Evolutionary conservation across 2,888 invertebrate genomes (phyloP), one percentile per base, ranked within the genome.

Genomic region (Melieria omissa): DNA sequence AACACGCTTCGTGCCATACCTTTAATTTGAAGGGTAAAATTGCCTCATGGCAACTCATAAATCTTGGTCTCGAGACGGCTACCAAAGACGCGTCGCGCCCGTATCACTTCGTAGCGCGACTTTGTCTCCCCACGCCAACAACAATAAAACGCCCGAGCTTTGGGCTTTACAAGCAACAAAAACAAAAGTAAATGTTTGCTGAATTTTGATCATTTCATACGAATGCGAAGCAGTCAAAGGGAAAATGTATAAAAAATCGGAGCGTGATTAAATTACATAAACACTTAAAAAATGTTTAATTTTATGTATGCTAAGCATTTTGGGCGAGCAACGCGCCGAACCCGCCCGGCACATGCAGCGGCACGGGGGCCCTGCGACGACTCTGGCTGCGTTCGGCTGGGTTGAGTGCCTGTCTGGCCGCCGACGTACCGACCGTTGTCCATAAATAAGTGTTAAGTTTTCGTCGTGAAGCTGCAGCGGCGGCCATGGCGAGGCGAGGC

Each of bases 261-360:
- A 73, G 73, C 76, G 76, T 76, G 76, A 72, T 74, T 69, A 65
- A 69, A 74, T 73, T 73, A 71, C 74, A 73, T 74, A 74, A 76
- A 73, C 68, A 70, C 61, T 70, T 66, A 55, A 62, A 29, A 29
- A 64, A 52, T 65, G 60, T 72, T 73, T 58, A 72, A 74, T 76
- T 73, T 69, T 66, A 68, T 74, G 71, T 69, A 71, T 71, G 71
- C 71, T 57, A 52, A 62, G 65, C 68, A 63, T 69, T 71, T 61
- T 45, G 52, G 49, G 60, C 58, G 57, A 10, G 44, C 55, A 57
- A 29, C 5, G 46, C 54, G 16, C 14, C 16, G 4, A 29, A 8
- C 55, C 16, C 10, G 46, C 58, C 41, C 29, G 57, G 29, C 7
- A 5, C 41, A 29, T 10, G 9, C 41, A 41, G n/a, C 9, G n/a